phyloP scores from a whole-genome alignment of 1,140 invertebrate species.

The Teleogryllus occipitalis region DNA sequence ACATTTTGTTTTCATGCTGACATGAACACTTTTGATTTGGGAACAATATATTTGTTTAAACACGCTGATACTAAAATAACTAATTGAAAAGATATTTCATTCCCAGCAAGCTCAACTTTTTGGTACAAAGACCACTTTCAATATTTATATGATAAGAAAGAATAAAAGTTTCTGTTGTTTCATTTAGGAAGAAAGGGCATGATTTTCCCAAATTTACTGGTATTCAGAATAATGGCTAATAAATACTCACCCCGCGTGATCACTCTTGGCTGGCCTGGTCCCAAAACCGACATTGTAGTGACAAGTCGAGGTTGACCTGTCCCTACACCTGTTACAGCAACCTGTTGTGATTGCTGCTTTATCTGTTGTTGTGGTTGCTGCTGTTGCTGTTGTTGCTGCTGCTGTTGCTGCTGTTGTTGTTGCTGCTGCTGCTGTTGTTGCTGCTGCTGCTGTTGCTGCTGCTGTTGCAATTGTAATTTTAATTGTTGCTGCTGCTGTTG shows the following conservation, averaged over 20 bases:
- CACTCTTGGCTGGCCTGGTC: constrained; percentile 23
- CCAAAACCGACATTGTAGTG: constrained; percentile 28
- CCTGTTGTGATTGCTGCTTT: constrained; percentile 22
- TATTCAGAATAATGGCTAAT: background rate
- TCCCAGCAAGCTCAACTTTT: too few species aligned
- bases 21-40: too few species aligned
- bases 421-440: constrained; percentile 35
- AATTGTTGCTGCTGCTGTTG: constrained; percentile 20
- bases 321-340: constrained; percentile 31
- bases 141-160: too few species aligned
- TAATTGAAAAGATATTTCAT: too few species aligned
- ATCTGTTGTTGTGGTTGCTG: constrained; percentile 34
- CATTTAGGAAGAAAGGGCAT: too few species aligned
- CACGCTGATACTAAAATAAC: too few species aligned
- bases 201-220: background rate
- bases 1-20: too few species aligned
- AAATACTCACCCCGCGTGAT: constrained; percentile 25
- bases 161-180: too few species aligned
- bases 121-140: too few species aligned
- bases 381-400: constrained; percentile 29
- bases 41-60: too few species aligned
- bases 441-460: constrained; percentile 29
- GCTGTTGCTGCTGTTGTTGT: constrained; percentile 22
- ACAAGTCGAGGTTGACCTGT: constrained; percentile 8
- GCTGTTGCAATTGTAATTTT: too few species aligned